Conservation (phyloP, 2,888 invertebrate species). For the Thalpophila matura region DNA sequence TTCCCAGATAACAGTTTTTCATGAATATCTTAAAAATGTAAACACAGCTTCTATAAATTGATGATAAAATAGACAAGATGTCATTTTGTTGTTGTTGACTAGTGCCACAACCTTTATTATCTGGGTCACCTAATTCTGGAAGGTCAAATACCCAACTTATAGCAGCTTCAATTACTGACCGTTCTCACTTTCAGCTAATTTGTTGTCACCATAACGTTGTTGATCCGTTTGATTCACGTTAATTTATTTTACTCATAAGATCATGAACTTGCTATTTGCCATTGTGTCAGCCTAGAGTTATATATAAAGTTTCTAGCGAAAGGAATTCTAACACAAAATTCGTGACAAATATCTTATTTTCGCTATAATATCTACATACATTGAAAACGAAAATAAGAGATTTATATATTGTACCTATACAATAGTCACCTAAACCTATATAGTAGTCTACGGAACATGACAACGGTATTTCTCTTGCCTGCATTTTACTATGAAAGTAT, state of each 20-base stretch:
- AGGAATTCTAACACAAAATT: not conserved
- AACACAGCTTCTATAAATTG: constrained; percentile 19
- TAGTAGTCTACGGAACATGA: not conserved
- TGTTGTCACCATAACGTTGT: constrained; percentile 12
- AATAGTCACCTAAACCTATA: too few relatives aligned
- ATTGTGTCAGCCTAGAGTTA: too few relatives aligned
- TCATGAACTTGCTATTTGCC: not conserved
- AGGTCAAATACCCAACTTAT: constrained; percentile 17
- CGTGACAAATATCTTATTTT: not conserved
- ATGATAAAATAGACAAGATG: constrained; percentile 23
- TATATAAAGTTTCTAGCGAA: not conserved
- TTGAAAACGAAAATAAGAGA: too few relatives aligned
- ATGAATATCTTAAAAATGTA: constrained; percentile 38
- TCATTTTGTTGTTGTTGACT: constrained; percentile 48
- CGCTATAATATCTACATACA: not conserved
- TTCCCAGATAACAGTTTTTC: constrained; percentile 22
- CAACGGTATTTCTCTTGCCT: too few relatives aligned
- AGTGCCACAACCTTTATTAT: constrained; percentile 25
- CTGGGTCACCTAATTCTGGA: constrained; percentile 47
- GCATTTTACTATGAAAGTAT: too few relatives aligned
- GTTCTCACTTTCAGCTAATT: constrained; percentile 25
- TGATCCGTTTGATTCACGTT: not conserved
- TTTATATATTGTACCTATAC: too few relatives aligned
- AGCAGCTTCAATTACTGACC: constrained; percentile 19
- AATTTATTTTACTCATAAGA: not conserved